phyloP scores from a whole-genome alignment of 2,797 vertebrate species.

The Holocentrus rufus region DNA sequence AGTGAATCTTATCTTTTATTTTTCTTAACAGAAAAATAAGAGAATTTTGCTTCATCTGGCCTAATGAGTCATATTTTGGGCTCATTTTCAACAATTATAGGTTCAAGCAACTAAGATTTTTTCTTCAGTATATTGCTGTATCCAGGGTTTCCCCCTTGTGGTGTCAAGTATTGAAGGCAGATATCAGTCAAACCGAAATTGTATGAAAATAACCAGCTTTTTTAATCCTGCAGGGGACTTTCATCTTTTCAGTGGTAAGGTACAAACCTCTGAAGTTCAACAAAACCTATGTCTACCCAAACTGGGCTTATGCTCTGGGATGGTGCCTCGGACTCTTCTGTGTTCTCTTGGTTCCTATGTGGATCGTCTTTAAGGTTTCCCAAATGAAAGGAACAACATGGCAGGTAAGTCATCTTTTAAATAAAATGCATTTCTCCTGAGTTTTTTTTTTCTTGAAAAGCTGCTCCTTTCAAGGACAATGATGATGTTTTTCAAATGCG shows the following conservation, averaged over 20 bases:
- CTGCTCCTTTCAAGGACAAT: no score
- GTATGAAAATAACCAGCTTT: background rate
- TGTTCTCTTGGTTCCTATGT: constrained; percentile 75
- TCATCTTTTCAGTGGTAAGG: constrained; percentile 72
- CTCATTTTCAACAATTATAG: no score
- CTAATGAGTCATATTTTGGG: no score
- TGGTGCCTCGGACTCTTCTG: constrained; percentile 77
- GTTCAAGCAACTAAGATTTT: no score
- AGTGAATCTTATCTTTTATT: no score
- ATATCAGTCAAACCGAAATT: background rate
- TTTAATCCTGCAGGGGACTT: constrained; percentile 68
- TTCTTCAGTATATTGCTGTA: background rate
- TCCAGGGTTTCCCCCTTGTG: background rate
- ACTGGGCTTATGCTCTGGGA: constrained; percentile 75
- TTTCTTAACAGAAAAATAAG: no score
- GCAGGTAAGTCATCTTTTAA: constrained; percentile 60
- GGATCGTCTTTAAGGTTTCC: constrained; percentile 71
- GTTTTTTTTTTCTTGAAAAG: no score
- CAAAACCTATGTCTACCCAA: constrained; percentile 77
- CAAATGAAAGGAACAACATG: constrained; percentile 67
- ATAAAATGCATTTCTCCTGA: background rate
- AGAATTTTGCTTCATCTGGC: no score
- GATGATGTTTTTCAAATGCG: no score
- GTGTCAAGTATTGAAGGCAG: background rate
- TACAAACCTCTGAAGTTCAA: constrained; percentile 79